Evolutionary conservation across 2,113 vertebrate species (phyloP).

Genomic region (Vulpes lagopus): DNA sequence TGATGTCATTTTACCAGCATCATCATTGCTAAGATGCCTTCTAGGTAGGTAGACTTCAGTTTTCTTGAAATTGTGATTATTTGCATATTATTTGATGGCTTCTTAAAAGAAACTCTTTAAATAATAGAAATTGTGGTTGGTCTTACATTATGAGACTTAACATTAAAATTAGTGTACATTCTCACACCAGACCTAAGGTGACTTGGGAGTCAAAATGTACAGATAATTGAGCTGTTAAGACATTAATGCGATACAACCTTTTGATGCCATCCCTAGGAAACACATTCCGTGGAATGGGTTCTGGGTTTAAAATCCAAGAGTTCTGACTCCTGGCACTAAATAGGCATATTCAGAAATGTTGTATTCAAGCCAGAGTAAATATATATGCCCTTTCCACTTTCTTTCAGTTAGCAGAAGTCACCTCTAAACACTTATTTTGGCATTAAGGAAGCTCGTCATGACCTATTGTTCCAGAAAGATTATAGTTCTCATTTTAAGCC

Average conservation of each 20-base stretch:
- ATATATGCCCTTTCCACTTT: slow-evolving; percentile 75
- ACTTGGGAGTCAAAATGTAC: neutral
- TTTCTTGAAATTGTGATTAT: slow-evolving; percentile 21
- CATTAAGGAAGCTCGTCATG: slow-evolving; percentile 83
- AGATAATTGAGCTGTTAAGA: neutral
- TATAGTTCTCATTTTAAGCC: slow-evolving; percentile 72
- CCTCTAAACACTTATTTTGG: slow-evolving; percentile 80
- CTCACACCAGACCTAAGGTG: neutral
- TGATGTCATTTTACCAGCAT: neutral
- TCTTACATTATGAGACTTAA: slow-evolving; percentile 40
- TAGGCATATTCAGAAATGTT: slow-evolving; percentile 73
- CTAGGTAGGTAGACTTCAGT: neutral
- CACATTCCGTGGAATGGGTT: neutral
- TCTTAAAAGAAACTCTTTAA: slow-evolving; percentile 24
- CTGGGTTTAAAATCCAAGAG: slow-evolving; percentile 50
- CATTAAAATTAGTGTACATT: neutral
- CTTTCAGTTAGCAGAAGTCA: slow-evolving; percentile 80
- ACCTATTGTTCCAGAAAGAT: slow-evolving; percentile 82
- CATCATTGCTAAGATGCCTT: neutral
- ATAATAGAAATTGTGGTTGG: slow-evolving; percentile 17
- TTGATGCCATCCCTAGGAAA: slow-evolving; percentile 48
- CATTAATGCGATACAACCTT: neutral
- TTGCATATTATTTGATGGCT: neutral
- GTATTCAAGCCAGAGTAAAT: slow-evolving; percentile 80
- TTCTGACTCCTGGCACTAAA: slow-evolving; percentile 71